phyloP scores from a whole-genome alignment of 2,113 vertebrate species.

The Rissa tridactyla region DNA sequence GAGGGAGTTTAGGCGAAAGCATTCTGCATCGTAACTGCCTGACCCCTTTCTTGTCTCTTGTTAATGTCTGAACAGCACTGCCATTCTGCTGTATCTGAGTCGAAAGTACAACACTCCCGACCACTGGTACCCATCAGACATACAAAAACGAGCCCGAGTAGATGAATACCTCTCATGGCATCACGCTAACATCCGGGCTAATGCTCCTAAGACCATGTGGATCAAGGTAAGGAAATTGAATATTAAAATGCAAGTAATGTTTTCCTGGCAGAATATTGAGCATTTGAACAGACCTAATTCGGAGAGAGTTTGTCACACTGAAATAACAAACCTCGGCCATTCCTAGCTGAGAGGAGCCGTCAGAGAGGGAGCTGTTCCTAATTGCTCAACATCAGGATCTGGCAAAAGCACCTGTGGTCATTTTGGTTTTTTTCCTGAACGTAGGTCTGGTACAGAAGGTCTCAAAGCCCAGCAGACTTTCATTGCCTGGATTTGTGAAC shows the following conservation, averaged over 20 bases:
- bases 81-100: constrained; percentile 79
- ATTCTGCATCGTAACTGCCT: not conserved
- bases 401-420: not conserved
- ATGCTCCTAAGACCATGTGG: constrained; percentile 77
- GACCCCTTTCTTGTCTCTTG: not conserved
- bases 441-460: not conserved
- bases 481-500: not conserved
- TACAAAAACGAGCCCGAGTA: constrained; percentile 70
- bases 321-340: not conserved
- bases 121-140: constrained; percentile 84
- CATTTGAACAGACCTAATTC: not conserved
- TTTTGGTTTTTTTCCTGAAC: not conserved
- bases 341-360: not conserved
- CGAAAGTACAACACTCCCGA: constrained; percentile 78
- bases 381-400: not conserved
- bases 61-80: constrained; percentile 55
- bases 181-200: constrained; percentile 67
- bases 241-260: not conserved
- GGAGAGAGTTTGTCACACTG: not conserved
- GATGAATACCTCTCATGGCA: constrained; percentile 86
- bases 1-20: not conserved
- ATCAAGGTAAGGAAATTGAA: constrained; percentile 53
- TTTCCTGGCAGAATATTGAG: not conserved
- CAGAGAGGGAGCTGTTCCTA: not conserved
- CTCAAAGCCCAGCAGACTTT: not conserved